Conservation (phyloP, 2,888 invertebrate genomes). For the Tinea trinotella region DNA sequence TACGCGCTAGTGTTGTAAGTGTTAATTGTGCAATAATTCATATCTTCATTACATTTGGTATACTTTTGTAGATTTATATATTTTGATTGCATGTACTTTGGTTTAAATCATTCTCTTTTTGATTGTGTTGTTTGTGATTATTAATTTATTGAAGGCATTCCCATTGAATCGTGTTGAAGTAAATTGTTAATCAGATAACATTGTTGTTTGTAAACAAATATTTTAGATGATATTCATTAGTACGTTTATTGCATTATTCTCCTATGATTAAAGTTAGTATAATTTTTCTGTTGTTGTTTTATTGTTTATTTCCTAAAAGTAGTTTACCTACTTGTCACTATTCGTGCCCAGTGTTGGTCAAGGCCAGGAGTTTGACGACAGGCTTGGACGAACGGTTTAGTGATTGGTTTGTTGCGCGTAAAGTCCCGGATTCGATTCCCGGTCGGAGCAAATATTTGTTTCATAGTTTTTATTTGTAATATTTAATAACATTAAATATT, state of each 20-base stretch:
- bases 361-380: too few relatives aligned
- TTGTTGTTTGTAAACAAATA: conserved; percentile 50
- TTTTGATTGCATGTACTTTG: too few relatives aligned
- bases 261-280: conserved; percentile 55
- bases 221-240: conserved; percentile 55
- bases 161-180: conserved; percentile 31
- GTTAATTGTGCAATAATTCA: conserved; percentile 63
- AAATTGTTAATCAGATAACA: conserved; percentile 29
- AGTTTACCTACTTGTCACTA: too few relatives aligned
- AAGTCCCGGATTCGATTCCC: too few relatives aligned
- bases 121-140: conserved; percentile 10
- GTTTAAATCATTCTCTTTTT: neutral
- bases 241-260: conserved; percentile 68
- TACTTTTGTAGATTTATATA: neutral
- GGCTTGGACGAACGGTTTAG: too few relatives aligned
- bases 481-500: too few relatives aligned
- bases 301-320: too few relatives aligned
- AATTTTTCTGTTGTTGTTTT: conserved; percentile 6
- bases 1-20: conserved; percentile 60
- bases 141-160: conserved; percentile 63
- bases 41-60: neutral
- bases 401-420: too few relatives aligned
- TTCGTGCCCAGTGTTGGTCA: too few relatives aligned
- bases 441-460: too few relatives aligned
- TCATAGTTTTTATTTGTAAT: too few relatives aligned